Base-by-base conservation (phyloP, 2,888 invertebrate species). In the Caenorhabditis sulstoni region DNA sequence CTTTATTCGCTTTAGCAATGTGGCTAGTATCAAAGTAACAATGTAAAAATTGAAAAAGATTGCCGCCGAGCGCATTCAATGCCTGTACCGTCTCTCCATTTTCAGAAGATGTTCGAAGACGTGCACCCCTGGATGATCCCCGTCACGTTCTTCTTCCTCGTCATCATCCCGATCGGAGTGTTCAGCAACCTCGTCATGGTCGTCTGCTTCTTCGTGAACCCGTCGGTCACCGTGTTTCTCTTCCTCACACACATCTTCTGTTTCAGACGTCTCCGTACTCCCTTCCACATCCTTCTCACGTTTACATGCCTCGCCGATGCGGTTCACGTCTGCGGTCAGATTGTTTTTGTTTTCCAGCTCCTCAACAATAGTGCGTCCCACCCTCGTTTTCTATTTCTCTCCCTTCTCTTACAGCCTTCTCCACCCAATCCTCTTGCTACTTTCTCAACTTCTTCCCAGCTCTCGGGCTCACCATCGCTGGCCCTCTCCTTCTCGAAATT, bases 121-220 rank as follows among this genome's bases (percentile, higher is more conserved):
- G 79, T 82, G 55, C 77, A 82, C 55, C 77, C 82, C n/a, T 61
- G 68, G 58, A 66, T 82, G 47, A 59, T 82, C 20, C 82, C 82
- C 7, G 14, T 82, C 14, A 65, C 76, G 14, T 82, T 82, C 52
- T 82, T 77, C 74, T 79, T 76, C 45, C 45, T 78, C 18, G 44
- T 77, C 4, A 73, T 74, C 14, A 76, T 76, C 37, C 58, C 76
- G 11, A 68, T 77, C n/a, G 82, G 82, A 1, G 57, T 79, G 18
- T 52, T 73, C 58, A 74, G 82, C 18, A 82, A 82, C 53, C 9
- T 71, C 18, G 57, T 79, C 12, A 76, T 82, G 73, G 39, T 79
- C 16, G 12, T 73, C 39, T 79, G 78, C 41, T 79, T 73, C 35
- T 58, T 79, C 16, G 44, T 55, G 11, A 73, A 71, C 16, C 68